Conservation (phyloP, 2,113 vertebrate genomes). For the Etheostoma spectabile region DNA sequence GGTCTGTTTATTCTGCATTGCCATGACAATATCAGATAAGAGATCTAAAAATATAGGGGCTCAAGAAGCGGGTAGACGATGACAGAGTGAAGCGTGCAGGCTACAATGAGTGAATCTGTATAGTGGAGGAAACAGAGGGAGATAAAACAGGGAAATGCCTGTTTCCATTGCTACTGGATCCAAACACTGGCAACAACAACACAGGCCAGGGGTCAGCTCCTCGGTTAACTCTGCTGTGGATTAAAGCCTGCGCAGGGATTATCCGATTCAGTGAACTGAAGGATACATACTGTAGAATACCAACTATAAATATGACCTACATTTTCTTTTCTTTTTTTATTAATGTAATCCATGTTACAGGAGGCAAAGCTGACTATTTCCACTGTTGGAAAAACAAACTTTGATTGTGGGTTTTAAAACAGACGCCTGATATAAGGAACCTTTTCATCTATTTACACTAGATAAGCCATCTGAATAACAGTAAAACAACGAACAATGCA, state of each 20-base stretch:
- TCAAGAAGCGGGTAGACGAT: slow-evolving; percentile 60
- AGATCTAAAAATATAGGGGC: slow-evolving; percentile 76
- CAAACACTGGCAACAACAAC: slow-evolving; percentile 65
- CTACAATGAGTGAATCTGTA: slow-evolving; percentile 71
- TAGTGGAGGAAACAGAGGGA: slow-evolving; percentile 54
- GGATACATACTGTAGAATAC: neutral
- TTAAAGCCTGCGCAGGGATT: slow-evolving; percentile 6
- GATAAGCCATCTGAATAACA: slow-evolving; percentile 66
- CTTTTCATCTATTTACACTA: slow-evolving; percentile 69
- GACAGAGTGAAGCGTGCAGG: slow-evolving; percentile 71
- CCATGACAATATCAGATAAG: slow-evolving; percentile 82
- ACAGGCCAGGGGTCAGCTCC: slow-evolving; percentile 29
- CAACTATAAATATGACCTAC: neutral
- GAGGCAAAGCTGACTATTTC: slow-evolving; percentile 9
- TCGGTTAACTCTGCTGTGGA: slow-evolving; percentile 4
- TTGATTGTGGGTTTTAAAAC: slow-evolving; percentile 50
- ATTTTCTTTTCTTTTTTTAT: neutral
- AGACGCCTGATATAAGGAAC: slow-evolving; percentile 52
- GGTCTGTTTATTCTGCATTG: slow-evolving; percentile 78
- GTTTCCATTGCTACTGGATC: slow-evolving; percentile 72
- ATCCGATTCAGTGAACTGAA: slow-evolving; percentile 10
- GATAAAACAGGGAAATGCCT: slow-evolving; percentile 70
- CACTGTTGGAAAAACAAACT: slow-evolving; percentile 51
- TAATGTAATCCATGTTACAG: neutral
- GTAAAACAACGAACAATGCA: slow-evolving; percentile 70